Percentiles rank a stretch among this genome's conserved stretches.
These are phyloP conservation scores for Rhinella marina DNA, from an alignment of 2,797 vertebrate genomes.

Conservation along the genomic window DNA sequence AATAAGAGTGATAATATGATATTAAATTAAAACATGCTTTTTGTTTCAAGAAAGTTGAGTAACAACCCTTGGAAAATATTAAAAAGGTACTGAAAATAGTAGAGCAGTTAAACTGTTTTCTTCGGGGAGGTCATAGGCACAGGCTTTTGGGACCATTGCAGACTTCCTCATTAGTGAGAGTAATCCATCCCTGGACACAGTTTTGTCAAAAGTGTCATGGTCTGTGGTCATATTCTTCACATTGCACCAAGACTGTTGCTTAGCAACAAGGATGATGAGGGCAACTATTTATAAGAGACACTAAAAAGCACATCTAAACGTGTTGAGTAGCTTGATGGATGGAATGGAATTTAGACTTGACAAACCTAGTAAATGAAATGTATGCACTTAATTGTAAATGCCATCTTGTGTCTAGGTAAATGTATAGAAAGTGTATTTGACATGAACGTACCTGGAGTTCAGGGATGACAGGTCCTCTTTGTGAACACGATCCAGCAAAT, in stretches of 20 bases:
- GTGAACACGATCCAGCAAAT: constrained; percentile 87
- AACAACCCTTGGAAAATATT: not conserved
- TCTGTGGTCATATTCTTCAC: constrained; percentile 7
- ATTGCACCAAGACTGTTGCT: constrained; percentile 15
- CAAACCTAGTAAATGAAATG: not conserved
- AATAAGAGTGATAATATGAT: not conserved
- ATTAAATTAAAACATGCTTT: not conserved
- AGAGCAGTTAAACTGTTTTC: not conserved
- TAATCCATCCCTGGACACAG: not conserved
- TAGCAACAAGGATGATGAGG: constrained; percentile 6
- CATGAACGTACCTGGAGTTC: constrained; percentile 86
- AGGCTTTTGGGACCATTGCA: not conserved
- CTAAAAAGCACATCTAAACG: not conserved
- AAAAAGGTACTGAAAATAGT: not conserved
- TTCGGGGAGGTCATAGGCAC: not conserved
- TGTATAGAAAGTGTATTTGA: not conserved
- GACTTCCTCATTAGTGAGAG: constrained; percentile 3
- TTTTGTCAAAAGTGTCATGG: not conserved
- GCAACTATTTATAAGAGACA: not conserved
- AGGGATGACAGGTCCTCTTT: constrained; percentile 88
- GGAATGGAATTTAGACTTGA: not conserved
- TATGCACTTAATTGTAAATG: not conserved
- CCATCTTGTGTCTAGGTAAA: not conserved
- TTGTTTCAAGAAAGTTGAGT: not conserved
- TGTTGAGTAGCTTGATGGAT: not conserved